A percentile compares a stretch with the other conserved stretches of the same genome.
Evolutionary conservation across 2,888 invertebrate species (phyloP).

Genomic region (Drosophila demipolita): DNA sequence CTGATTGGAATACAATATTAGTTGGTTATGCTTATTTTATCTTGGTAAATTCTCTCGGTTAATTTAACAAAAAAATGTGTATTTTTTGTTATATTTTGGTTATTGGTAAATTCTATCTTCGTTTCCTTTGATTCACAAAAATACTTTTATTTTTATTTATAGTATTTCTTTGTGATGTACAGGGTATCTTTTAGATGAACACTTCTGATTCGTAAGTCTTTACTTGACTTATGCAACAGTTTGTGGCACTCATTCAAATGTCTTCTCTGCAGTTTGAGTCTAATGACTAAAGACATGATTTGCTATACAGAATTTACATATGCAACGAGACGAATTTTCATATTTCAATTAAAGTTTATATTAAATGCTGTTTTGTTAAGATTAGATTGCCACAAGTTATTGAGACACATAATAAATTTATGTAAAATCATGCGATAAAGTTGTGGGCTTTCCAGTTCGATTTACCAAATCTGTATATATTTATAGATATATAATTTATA

Average conservation of each 20-base stretch:
- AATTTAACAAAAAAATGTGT: too few relatives aligned
- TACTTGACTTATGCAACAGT: constrained; percentile 10
- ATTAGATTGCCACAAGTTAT: constrained; percentile 34
- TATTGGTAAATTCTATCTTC: background rate
- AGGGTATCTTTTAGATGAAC: background rate
- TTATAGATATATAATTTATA: background rate
- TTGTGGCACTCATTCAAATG: constrained; percentile 14
- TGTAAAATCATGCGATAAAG: constrained; percentile 61
- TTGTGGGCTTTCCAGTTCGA: constrained; percentile 33
- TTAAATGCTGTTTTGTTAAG: background rate
- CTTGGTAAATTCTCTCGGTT: background rate
- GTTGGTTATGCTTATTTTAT: background rate
- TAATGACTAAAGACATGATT: constrained; percentile 6
- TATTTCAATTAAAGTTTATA: constrained; percentile 27
- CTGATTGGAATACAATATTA: background rate
- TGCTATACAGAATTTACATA: constrained; percentile 5
- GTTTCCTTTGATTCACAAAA: background rate
- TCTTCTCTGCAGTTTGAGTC: constrained; percentile 21
- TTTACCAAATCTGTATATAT: constrained; percentile 4
- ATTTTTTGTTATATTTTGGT: background rate
- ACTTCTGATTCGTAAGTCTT: background rate
- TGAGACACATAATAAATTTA: constrained; percentile 52
- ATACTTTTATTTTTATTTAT: background rate
- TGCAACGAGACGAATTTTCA: constrained; percentile 33
- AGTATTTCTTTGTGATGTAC: background rate